Base-by-base conservation (phyloP, 2,888 invertebrate species). In the Cryptosula pallasiana region DNA sequence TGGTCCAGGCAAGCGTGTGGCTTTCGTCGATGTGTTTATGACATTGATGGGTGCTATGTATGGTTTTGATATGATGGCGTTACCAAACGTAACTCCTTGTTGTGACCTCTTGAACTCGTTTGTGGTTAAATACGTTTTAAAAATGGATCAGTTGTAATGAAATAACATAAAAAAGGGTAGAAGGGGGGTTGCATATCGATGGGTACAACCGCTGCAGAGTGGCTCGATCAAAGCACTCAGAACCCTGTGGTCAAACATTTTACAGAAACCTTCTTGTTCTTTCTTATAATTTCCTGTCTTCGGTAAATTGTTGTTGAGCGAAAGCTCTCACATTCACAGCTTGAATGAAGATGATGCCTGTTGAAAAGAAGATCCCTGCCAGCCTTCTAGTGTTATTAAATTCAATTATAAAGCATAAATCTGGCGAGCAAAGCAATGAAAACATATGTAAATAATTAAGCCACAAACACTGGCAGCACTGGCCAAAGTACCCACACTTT, bases 381-480 rank as follows among this genome's bases (percentile, higher is more conserved):
- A 45, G 45, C 20, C 45, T 45, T 45, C 9, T 20, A 45, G 20
- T 45, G 45, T 45, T 45, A 45, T 45, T 45, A 45, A 45, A 45
- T 45, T 45, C 45, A 45, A 45, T 45, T 45, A 45, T 5, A 45
- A 45, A 45, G 9, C 45, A 45, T 45, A 45, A 45, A 45, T 45
- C 45, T 45, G 45, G 20, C 45, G 20, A 20, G 20, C 45, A 13
- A 13, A 45, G 45, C 45, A n/a, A n/a, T n/a, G n/a, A n/a, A n/a
- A n/a, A 5, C 55, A 63, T 20, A n/a, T 63, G 63, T 25, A 32
- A 32, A 13, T 63, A 13, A 63, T 63, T 63, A 63, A 63, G 63
- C 9, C 63, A 63, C 63, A 63, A 63, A 63, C 29, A 63, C 25
- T 9, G 13, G 63, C 32, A 45, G 45, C 45, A 45, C 45, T 45